phyloP scores from a whole-genome alignment of 2,113 vertebrate genomes.

The Indri indri region DNA sequence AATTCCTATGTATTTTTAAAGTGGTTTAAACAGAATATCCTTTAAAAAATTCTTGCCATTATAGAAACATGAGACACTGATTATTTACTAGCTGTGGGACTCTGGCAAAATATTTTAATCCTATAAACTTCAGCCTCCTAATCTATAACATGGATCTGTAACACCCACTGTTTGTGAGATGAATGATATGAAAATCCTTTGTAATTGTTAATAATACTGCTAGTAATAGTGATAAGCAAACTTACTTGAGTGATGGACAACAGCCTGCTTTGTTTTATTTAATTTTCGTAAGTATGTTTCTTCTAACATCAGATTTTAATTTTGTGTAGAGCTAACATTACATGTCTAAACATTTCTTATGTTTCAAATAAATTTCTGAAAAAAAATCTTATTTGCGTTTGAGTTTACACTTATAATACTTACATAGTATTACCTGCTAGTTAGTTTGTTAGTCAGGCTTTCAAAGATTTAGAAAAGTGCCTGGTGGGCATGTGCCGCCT shows the following conservation, averaged over 20 bases:
- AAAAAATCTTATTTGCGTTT: neutral
- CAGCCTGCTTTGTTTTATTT: neutral
- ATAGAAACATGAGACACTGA: neutral
- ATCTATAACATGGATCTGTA: slow-evolving; percentile 4
- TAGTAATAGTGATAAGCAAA: neutral
- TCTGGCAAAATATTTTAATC: neutral
- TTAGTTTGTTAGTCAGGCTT: slow-evolving; percentile 23
- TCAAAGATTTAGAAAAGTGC: neutral
- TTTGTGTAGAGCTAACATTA: slow-evolving; percentile 1
- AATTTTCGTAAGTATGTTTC: slow-evolving; percentile 21
- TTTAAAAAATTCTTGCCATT: neutral
- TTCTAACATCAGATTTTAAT: neutral
- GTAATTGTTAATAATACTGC: neutral
- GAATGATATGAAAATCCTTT: neutral
- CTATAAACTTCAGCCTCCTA: neutral
- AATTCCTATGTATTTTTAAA: neutral
- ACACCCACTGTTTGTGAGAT: neutral
- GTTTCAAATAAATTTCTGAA: neutral
- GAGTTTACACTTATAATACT: neutral
- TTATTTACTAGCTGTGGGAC: neutral
- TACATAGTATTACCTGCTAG: neutral
- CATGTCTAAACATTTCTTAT: neutral
- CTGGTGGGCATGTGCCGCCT: neutral
- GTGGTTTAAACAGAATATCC: neutral
- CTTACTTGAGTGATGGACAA: neutral